A percentile compares a stretch with the other conserved stretches of the same genome.
Conservation (phyloP, 2,888 invertebrate genomes). For the Nesidiocoris tenuis region DNA sequence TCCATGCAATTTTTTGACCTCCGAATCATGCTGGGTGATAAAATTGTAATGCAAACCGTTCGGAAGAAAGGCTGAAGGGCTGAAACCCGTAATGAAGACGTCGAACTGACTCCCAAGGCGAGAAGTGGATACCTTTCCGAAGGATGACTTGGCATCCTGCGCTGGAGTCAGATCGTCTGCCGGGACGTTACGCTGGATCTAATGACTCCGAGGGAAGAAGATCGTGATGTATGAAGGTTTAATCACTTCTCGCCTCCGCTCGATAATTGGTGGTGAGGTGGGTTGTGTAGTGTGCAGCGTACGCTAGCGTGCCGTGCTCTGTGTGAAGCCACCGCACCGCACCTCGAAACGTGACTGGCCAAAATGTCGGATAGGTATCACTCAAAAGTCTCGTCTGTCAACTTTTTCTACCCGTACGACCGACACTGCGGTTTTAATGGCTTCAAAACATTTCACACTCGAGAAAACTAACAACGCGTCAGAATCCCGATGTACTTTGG, state of each 20-base stretch:
- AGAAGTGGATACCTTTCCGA: neutral
- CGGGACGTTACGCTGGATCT: neutral
- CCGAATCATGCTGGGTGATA: no score
- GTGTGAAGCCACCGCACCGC: neutral
- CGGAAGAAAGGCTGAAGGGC: no score
- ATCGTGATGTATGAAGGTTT: constrained; percentile 34
- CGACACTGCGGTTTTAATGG: constrained; percentile 12
- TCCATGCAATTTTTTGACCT: no score
- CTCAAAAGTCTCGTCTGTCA: constrained; percentile 30
- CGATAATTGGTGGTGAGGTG: constrained; percentile 33
- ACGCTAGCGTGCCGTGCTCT: neutral
- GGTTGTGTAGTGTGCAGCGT: neutral
- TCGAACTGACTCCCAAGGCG: no score
- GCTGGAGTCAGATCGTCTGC: neutral
- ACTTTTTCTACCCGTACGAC: constrained; percentile 1
- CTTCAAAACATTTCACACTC: constrained; percentile 30
- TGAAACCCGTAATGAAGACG: no score
- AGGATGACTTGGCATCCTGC: neutral
- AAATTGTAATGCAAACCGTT: no score
- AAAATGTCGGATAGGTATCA: constrained; percentile 17
- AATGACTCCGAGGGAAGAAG: neutral
- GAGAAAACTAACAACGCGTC: neutral
- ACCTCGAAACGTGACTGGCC: constrained; percentile 31
- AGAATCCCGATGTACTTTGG: neutral
- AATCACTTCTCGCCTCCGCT: constrained; percentile 30